These are phyloP conservation scores for Chaetoderma sp. DNA, from an alignment of 2,888 invertebrate species.

Conservation along the genomic window DNA sequence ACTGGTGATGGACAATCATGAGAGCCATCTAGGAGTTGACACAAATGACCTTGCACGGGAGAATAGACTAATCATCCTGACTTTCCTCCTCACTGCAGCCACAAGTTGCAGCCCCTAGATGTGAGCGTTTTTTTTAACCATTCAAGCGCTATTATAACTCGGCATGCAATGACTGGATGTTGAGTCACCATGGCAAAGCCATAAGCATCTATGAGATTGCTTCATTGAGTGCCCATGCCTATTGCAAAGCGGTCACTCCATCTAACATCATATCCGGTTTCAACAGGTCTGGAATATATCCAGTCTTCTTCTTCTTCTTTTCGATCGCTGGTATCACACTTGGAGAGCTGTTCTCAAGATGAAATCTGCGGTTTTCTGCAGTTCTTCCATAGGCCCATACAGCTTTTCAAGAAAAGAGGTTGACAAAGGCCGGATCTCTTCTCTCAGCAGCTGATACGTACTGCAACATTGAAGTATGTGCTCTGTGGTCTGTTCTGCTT, in stretches of 20 bases:
- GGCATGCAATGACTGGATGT: background rate
- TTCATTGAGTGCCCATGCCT: background rate
- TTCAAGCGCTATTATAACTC: background rate
- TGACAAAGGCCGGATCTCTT: no score
- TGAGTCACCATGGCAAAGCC: conserved; percentile 2
- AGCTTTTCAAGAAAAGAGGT: no score
- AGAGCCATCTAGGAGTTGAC: conserved; percentile 6
- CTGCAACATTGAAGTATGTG: no score
- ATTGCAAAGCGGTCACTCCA: background rate
- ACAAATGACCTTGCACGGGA: conserved; percentile 5
- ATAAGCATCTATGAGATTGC: background rate
- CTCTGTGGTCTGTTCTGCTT: no score
- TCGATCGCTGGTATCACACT: no score
- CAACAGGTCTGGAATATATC: background rate
- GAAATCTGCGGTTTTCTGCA: no score
- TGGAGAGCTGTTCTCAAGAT: no score
- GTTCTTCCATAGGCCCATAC: no score
- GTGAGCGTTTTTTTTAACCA: background rate
- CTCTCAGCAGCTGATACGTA: no score
- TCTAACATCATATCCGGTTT: background rate
- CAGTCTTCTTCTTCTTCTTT: no score
- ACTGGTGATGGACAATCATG: conserved; percentile 22
- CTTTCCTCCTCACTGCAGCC: conserved; percentile 6
- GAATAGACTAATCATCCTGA: conserved; percentile 12
- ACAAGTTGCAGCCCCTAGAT: conserved; percentile 8